A percentile compares a stretch with the other conserved stretches of the same genome.
phyloP scores from a whole-genome alignment of 2,888 invertebrate genomes.

The Notocelia uddmanniana region DNA sequence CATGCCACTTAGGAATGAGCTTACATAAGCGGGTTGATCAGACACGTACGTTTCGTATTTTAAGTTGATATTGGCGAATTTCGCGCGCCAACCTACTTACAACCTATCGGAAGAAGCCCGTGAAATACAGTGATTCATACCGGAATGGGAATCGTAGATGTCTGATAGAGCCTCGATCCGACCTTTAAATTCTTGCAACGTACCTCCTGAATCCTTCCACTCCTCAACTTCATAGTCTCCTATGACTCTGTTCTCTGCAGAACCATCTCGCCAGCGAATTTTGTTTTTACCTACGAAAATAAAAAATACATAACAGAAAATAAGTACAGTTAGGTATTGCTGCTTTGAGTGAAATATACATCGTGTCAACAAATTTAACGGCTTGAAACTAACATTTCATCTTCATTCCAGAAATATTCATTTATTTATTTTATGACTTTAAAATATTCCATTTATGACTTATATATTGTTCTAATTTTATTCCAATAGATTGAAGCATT shows the following conservation, averaged over 20 bases:
- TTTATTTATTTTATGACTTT: neutral
- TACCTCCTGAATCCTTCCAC: constrained; percentile 89
- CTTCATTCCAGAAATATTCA: neutral
- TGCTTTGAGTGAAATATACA: constrained; percentile 3
- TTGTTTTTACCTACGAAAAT: constrained; percentile 83
- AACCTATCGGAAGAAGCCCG: neutral
- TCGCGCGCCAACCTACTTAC: no score
- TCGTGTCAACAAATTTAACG: neutral
- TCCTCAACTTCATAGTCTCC: constrained; percentile 91
- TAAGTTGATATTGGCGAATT: neutral
- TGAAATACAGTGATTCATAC: no score
- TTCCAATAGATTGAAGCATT: no score
- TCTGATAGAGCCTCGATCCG: neutral
- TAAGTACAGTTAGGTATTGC: neutral
- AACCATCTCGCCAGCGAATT: constrained; percentile 85
- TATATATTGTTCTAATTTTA: neutral
- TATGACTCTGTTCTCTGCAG: constrained; percentile 87
- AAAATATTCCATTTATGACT: neutral
- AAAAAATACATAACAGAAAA: constrained; percentile 43
- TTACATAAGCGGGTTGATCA: neutral
- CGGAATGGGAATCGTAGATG: neutral
- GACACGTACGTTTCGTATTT: neutral
- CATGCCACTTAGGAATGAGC: constrained; percentile 1
- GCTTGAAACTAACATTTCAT: neutral
- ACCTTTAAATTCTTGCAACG: constrained; percentile 55